Evolutionary conservation across 1,140 invertebrate species (phyloP).

Genomic region (Magallana angulata): DNA sequence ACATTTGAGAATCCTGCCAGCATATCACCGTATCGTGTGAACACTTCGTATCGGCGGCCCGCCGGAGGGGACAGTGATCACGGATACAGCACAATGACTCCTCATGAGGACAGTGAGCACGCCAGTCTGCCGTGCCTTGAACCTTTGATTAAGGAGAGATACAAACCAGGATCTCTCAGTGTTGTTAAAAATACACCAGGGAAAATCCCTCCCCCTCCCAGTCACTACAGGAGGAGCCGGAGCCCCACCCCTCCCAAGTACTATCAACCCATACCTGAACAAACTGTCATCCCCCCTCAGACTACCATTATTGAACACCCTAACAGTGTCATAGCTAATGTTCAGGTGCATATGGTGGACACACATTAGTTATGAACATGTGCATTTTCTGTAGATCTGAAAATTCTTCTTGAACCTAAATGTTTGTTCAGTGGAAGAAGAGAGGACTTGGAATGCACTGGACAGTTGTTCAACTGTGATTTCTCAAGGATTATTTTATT

Average conservation of each 20-base stretch:
- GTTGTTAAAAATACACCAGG: constrained; percentile 70
- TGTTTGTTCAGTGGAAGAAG: constrained; percentile 8
- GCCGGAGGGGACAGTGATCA: constrained; percentile 92
- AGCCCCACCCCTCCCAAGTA: constrained; percentile 75
- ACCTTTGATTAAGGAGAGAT: constrained; percentile 81
- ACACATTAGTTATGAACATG: constrained; percentile 69
- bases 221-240: constrained; percentile 67
- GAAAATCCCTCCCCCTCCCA: constrained; percentile 71
- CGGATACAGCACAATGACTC: constrained; percentile 97
- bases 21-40: constrained; percentile 92
- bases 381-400: constrained; percentile 21
- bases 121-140: constrained; percentile 82
- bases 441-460: background rate
- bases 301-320: constrained; percentile 71
- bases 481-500: constrained; percentile 13
- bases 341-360: constrained; percentile 89
- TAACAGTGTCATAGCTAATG: constrained; percentile 89
- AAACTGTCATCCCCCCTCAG: constrained; percentile 76
- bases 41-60: constrained; percentile 89
- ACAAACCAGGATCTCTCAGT: constrained; percentile 70
- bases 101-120: constrained; percentile 87
- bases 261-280: constrained; percentile 74
- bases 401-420: background rate
- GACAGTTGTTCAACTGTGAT: background rate
- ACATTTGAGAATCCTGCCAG: constrained; percentile 82